These are phyloP conservation scores for Patiria miniata DNA, from an alignment of 35 echinoderm and acorn worm genomes.

Conservation along the genomic window DNA sequence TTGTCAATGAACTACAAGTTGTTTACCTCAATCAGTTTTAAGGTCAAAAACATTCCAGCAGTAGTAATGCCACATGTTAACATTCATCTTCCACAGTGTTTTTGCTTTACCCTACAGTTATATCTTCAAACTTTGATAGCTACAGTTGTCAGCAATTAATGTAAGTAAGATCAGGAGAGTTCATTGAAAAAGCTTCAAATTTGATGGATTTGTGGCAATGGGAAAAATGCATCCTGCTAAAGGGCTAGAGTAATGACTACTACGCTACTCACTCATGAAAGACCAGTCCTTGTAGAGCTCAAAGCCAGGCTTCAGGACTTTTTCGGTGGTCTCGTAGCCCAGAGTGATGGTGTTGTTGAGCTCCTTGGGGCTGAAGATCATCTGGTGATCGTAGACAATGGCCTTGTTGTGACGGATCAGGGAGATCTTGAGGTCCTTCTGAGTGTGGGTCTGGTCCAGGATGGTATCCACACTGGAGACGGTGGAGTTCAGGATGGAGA, in stretches of 20 bases:
- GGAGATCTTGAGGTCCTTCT: not conserved
- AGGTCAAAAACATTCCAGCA: not conserved
- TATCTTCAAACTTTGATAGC: no score
- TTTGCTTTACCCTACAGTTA: not conserved
- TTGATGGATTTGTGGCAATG: no score
- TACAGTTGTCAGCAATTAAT: no score
- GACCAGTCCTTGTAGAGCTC: not conserved
- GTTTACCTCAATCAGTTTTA: not conserved
- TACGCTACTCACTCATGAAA: slow-evolving; percentile 42
- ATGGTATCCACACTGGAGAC: not conserved
- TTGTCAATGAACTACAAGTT: not conserved
- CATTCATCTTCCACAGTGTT: not conserved
- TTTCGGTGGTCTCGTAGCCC: slow-evolving; percentile 22
- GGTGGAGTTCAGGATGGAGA: slow-evolving; percentile 2
- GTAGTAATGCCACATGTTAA: not conserved
- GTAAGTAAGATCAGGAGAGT: no score
- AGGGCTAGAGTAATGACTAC: no score
- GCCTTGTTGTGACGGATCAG: slow-evolving; percentile 6
- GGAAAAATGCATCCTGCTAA: no score
- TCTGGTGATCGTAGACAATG: slow-evolving; percentile 10
- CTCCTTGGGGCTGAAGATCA: slow-evolving; percentile 24
- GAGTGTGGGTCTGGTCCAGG: not conserved
- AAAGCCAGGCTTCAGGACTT: slow-evolving; percentile 12
- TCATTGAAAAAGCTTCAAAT: no score
- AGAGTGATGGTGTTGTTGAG: slow-evolving; percentile 25